Evolutionary conservation across 2,888 invertebrate species (phyloP).

Genomic region (Idaea aversata): DNA sequence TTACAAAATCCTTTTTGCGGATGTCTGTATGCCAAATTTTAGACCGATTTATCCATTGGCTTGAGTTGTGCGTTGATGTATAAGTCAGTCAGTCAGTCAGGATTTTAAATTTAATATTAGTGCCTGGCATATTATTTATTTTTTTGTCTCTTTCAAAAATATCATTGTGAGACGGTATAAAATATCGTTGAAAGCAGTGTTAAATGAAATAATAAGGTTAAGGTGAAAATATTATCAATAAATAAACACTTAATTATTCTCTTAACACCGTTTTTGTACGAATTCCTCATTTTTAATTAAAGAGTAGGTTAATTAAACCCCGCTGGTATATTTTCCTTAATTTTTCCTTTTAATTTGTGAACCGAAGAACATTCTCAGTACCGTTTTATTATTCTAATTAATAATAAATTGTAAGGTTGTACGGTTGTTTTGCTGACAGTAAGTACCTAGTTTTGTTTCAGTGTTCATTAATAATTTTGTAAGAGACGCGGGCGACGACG

Average conservation of each 20-base stretch:
- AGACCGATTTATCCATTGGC: no score
- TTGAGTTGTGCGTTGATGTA: no score
- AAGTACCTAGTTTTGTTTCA: not conserved
- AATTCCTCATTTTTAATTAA: not conserved
- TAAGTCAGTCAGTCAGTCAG: no score
- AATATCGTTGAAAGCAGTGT: no score
- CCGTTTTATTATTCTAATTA: not conserved
- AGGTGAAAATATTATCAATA: not conserved
- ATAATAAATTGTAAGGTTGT: not conserved
- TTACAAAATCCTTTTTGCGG: no score
- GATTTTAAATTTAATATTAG: no score
- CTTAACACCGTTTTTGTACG: not conserved
- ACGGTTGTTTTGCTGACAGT: not conserved
- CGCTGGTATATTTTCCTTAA: not conserved
- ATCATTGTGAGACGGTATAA: no score
- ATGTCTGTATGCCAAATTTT: no score
- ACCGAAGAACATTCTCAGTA: not conserved
- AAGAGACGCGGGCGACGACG: not conserved
- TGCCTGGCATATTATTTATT: no score
- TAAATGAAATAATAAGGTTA: no score
- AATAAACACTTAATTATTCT: not conserved
- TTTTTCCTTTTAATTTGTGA: not conserved
- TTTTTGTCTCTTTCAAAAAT: no score
- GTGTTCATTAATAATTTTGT: constrained; percentile 13
- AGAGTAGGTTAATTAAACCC: not conserved